Percentiles rank a stretch among this genome's conserved stretches.
Conservation (phyloP, 2,797 vertebrate genomes). For the Adelosebastes latens region DNA sequence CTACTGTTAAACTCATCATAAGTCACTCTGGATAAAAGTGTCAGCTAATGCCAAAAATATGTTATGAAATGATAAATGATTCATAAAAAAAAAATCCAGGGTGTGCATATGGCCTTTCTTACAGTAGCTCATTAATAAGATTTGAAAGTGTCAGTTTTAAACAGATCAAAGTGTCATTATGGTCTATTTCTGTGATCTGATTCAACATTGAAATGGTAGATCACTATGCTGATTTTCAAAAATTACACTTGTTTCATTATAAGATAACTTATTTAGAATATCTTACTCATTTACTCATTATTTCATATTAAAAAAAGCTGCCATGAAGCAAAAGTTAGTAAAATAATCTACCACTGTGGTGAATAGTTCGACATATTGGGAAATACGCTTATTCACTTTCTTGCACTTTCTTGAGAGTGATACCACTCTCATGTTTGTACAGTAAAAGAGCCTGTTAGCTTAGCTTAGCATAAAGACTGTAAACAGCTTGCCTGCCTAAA, state of each 20-base stretch:
- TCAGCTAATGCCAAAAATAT: constrained; percentile 3
- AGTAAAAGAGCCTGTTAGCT: neutral
- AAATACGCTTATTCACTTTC: neutral
- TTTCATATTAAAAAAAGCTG: neutral
- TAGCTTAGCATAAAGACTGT: neutral
- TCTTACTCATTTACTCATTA: neutral
- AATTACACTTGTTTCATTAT: neutral
- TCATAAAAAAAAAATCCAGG: neutral
- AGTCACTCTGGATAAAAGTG: constrained; percentile 3
- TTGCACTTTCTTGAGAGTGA: neutral
- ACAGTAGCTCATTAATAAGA: neutral
- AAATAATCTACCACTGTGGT: neutral
- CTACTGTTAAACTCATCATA: constrained; percentile 5
- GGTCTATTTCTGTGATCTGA: neutral
- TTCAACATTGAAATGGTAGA: neutral
- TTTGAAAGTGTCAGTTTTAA: neutral
- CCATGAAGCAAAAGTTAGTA: neutral
- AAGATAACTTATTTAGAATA: neutral
- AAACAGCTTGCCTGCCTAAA: neutral
- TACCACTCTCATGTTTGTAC: neutral
- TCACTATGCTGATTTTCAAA: neutral
- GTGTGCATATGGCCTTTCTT: neutral
- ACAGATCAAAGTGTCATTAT: neutral
- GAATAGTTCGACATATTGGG: neutral
- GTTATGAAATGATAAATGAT: constrained; percentile 12